Conservation (phyloP, 1,140 invertebrate genomes). For the Leptestheria dahalacensis region DNA sequence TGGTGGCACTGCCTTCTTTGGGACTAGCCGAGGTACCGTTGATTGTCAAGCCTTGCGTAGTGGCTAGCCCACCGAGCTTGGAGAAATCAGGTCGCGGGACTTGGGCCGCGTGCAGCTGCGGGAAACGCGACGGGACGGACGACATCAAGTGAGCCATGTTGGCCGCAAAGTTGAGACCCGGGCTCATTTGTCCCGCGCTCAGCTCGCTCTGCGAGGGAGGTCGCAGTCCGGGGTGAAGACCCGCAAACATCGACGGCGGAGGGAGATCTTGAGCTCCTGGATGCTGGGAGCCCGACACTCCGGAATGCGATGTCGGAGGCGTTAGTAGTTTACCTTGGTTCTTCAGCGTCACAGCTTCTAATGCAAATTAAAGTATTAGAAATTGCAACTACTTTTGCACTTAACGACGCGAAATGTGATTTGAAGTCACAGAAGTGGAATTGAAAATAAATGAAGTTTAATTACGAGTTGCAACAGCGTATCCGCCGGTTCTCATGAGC, state of each 20-base stretch:
- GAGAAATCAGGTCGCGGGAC: conserved; percentile 38
- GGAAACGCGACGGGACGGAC: conserved; percentile 31
- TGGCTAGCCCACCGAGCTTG: conserved; percentile 17
- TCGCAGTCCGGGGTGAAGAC: neutral
- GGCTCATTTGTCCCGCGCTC: neutral
- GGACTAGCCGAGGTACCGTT: conserved; percentile 13
- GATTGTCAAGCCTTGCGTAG: conserved; percentile 37
- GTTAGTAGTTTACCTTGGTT: neutral
- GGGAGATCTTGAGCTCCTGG: neutral
- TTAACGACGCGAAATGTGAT: no score
- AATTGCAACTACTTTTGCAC: no score
- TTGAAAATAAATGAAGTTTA: neutral
- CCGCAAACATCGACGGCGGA: neutral
- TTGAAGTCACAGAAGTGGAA: neutral
- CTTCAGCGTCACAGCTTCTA: neutral
- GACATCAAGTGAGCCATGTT: conserved; percentile 9
- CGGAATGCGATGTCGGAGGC: conserved; percentile 15
- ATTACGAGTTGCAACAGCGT: conserved; percentile 62
- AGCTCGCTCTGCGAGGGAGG: neutral
- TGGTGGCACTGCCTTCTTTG: conserved; percentile 22
- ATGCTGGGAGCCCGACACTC: conserved; percentile 1
- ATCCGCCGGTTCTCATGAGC: conserved; percentile 82
- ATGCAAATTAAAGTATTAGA: neutral
- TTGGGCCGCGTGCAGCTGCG: conserved; percentile 46
- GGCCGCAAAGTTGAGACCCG: neutral